phyloP scores from a whole-genome alignment of 2,888 invertebrate species.

The Drosophila nigricruria region DNA sequence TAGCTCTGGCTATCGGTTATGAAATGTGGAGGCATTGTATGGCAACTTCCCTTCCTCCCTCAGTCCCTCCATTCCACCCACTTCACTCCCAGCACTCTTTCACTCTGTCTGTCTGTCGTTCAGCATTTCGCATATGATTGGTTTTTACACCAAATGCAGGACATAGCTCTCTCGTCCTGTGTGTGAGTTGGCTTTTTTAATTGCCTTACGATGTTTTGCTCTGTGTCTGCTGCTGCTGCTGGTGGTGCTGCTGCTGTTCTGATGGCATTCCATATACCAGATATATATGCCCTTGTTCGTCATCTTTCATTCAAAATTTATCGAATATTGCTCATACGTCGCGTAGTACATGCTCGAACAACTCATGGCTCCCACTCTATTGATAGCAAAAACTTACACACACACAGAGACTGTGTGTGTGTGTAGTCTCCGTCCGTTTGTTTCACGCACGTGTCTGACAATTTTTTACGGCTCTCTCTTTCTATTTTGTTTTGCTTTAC shows the following conservation, averaged over 20 bases:
- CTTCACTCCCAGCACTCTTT: background rate
- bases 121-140: slow-evolving; percentile 58
- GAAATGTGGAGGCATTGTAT: slow-evolving; percentile 40
- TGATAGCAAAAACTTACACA: slow-evolving; percentile 27
- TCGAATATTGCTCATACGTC: slow-evolving; percentile 49
- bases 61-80: background rate
- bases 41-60: background rate
- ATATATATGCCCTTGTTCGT: slow-evolving; percentile 15
- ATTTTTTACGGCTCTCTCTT: slow-evolving; percentile 55
- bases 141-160: slow-evolving; percentile 48
- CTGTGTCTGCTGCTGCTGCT: slow-evolving; percentile 4
- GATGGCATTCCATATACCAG: slow-evolving; percentile 29
- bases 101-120: slow-evolving; percentile 30
- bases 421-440: background rate
- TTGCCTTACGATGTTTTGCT: slow-evolving; percentile 39
- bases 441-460: slow-evolving; percentile 73
- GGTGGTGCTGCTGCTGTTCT: slow-evolving; percentile 1
- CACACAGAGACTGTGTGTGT: background rate
- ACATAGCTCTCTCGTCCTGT: slow-evolving; percentile 9
- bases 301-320: slow-evolving; percentile 39
- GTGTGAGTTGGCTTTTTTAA: slow-evolving; percentile 37
- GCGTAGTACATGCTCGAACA: slow-evolving; percentile 1
- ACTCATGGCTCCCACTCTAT: slow-evolving; percentile 10
- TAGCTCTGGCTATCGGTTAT: slow-evolving; percentile 36
- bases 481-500: slow-evolving; percentile 43